A percentile compares a stretch with the other conserved stretches of the same genome.
Conservation (phyloP, 2,113 vertebrate species). For the Verasper variegatus region DNA sequence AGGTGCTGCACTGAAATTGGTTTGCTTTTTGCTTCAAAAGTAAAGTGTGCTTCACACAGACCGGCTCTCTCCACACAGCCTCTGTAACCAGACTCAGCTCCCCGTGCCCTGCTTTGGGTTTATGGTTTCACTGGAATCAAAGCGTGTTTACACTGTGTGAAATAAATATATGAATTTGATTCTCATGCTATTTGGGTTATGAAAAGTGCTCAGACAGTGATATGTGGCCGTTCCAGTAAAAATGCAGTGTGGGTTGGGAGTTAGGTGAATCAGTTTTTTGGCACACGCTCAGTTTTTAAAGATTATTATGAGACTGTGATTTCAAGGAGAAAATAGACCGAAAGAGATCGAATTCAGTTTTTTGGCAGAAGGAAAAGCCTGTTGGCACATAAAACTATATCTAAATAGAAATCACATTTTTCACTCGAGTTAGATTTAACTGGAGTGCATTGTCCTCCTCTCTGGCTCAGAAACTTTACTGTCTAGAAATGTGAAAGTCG, state of each 20-base stretch:
- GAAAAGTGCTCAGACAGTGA: slow-evolving; percentile 54
- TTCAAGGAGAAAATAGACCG: slow-evolving; percentile 69
- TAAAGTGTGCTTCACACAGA: slow-evolving; percentile 64
- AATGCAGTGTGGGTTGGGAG: slow-evolving; percentile 51
- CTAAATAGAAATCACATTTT: slow-evolving; percentile 79
- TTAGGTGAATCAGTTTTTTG: slow-evolving; percentile 64
- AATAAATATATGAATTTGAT: slow-evolving; percentile 67
- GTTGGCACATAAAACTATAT: slow-evolving; percentile 74
- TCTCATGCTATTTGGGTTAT: slow-evolving; percentile 59
- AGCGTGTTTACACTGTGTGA: slow-evolving; percentile 60
- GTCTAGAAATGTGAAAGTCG: slow-evolving; percentile 72
- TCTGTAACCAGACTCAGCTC: slow-evolving; percentile 47
- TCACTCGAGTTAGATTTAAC: slow-evolving; percentile 75
- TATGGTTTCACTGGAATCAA: slow-evolving; percentile 65
- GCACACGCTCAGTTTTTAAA: slow-evolving; percentile 51
- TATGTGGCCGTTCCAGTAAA: slow-evolving; percentile 66
- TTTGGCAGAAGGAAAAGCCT: slow-evolving; percentile 71
- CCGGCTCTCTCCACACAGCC: slow-evolving; percentile 52
- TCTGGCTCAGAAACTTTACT: slow-evolving; percentile 72
- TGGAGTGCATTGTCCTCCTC: slow-evolving; percentile 76
- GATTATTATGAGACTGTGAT: slow-evolving; percentile 69
- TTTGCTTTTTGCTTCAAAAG: slow-evolving; percentile 75
- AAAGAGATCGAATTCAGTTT: slow-evolving; percentile 70
- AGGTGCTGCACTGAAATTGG: slow-evolving; percentile 67
- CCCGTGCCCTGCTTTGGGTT: slow-evolving; percentile 45